Evolutionary conservation across 2,797 vertebrate species (phyloP).

Genomic region (Catostomus latipinnis): DNA sequence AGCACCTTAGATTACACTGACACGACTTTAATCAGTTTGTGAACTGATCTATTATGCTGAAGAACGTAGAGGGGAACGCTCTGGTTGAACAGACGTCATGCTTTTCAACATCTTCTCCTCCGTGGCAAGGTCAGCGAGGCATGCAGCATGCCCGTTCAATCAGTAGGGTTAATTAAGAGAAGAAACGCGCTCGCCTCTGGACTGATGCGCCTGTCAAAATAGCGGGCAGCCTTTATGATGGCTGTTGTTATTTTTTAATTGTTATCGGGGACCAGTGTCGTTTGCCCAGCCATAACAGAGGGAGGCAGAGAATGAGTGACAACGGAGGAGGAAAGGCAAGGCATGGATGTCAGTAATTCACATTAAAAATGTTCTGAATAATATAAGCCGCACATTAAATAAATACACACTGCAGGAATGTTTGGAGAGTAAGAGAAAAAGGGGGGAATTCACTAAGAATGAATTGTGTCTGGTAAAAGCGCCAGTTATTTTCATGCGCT

Average conservation of each 20-base stretch:
- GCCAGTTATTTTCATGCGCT: too few relatives aligned
- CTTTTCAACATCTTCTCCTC: conserved; percentile 29
- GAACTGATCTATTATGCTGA: conserved; percentile 56
- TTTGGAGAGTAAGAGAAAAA: conserved; percentile 1
- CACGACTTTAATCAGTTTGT: conserved; percentile 49
- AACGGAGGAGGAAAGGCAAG: conserved; percentile 21
- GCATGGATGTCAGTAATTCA: conserved; percentile 37
- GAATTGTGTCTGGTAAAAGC: too few relatives aligned
- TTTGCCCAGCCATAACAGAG: conserved; percentile 12
- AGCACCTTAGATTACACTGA: conserved; percentile 41
- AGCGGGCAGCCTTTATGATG: conserved; percentile 48
- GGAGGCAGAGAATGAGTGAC: conserved; percentile 25
- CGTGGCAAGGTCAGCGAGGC: conserved; percentile 47
- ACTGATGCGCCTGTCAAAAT: conserved; percentile 56
- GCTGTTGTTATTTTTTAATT: conserved; percentile 66
- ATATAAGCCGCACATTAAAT: conserved; percentile 47
- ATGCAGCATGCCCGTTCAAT: conserved; percentile 35
- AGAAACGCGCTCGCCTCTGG: conserved; percentile 34
- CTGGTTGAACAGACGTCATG: conserved; percentile 51
- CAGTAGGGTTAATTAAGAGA: conserved; percentile 62
- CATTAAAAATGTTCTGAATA: conserved; percentile 42
- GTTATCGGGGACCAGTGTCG: conserved; percentile 57
- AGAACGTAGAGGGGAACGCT: conserved; percentile 14
- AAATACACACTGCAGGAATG: conserved; percentile 47
- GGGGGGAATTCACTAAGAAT: too few relatives aligned